phyloP scores from a whole-genome alignment of 1,140 invertebrate species.

The Brachionus manjavacas region DNA sequence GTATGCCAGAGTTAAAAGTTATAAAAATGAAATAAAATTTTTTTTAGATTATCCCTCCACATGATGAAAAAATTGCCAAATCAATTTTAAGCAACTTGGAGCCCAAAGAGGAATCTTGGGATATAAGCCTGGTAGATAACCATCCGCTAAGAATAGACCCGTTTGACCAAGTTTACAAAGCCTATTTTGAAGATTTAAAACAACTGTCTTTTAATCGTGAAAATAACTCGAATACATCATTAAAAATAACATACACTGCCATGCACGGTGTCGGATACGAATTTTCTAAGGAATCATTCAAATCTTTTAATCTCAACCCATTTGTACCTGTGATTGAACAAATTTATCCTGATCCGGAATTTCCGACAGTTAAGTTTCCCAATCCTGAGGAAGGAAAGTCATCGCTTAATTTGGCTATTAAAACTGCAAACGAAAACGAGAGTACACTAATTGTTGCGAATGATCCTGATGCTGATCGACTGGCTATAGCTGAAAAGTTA shows the following conservation, averaged over 20 bases:
- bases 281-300: constrained; percentile 72
- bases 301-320: constrained; percentile 68
- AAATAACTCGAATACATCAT: constrained; percentile 62
- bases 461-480: constrained; percentile 94
- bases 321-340: constrained; percentile 72
- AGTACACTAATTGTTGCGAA: constrained; percentile 83
- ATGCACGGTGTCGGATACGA: constrained; percentile 93
- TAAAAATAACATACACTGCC: constrained; percentile 82
- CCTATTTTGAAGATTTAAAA: constrained; percentile 66
- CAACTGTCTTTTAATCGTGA: constrained; percentile 49
- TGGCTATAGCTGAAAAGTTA: constrained; percentile 77
- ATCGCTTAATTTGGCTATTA: constrained; percentile 69
- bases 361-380: constrained; percentile 91
- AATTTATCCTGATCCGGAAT: constrained; percentile 85
- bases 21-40: constrained; percentile 4
- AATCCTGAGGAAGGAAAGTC: constrained; percentile 73
- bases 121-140: constrained; percentile 54
- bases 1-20: constrained; percentile 49
- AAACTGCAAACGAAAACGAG: constrained; percentile 69
- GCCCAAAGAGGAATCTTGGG: constrained; percentile 68
- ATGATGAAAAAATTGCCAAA: constrained; percentile 79
- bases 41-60: constrained; percentile 77
- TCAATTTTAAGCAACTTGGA: constrained; percentile 71
- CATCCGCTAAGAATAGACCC: constrained; percentile 57
- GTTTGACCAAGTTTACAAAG: constrained; percentile 61